Conservation (phyloP, 2,888 invertebrate species). For the Amitus sp. region DNA sequence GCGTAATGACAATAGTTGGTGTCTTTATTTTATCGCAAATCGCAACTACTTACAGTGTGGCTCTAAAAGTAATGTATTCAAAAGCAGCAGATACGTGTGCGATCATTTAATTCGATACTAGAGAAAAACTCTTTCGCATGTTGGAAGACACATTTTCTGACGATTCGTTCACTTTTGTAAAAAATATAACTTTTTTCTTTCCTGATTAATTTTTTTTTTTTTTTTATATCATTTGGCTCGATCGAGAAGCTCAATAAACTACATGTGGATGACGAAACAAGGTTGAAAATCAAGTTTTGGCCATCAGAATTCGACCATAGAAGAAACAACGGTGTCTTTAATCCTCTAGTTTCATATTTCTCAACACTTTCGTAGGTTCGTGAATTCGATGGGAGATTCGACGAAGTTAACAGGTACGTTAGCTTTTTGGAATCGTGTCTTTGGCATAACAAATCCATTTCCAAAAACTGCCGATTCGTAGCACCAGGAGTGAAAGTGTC, state of each 20-base stretch:
- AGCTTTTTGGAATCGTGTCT: not conserved
- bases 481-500: slow-evolving; percentile 24
- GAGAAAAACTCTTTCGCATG: slow-evolving; percentile 49
- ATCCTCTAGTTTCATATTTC: slow-evolving; percentile 17
- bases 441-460: too few species aligned
- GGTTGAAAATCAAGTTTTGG: slow-evolving; percentile 19
- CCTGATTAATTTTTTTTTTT: slow-evolving; percentile 7
- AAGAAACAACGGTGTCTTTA: slow-evolving; percentile 16
- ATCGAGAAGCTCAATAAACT: slow-evolving; percentile 35
- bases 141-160: slow-evolving; percentile 90
- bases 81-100: slow-evolving; percentile 56
- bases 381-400: not conserved
- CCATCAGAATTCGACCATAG: too few species aligned
- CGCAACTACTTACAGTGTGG: slow-evolving; percentile 52
- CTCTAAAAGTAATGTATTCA: slow-evolving; percentile 54
- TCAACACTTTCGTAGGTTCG: slow-evolving; percentile 29
- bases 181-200: slow-evolving; percentile 12
- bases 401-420: not conserved
- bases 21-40: slow-evolving; percentile 49
- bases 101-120: slow-evolving; percentile 40
- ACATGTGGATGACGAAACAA: slow-evolving; percentile 62
- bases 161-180: slow-evolving; percentile 37
- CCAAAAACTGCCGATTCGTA: not conserved
- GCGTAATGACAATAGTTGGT: slow-evolving; percentile 53
- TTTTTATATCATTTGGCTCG: too few species aligned